phyloP scores from a whole-genome alignment of 2,888 invertebrate species.

The Ischnura elegans region DNA sequence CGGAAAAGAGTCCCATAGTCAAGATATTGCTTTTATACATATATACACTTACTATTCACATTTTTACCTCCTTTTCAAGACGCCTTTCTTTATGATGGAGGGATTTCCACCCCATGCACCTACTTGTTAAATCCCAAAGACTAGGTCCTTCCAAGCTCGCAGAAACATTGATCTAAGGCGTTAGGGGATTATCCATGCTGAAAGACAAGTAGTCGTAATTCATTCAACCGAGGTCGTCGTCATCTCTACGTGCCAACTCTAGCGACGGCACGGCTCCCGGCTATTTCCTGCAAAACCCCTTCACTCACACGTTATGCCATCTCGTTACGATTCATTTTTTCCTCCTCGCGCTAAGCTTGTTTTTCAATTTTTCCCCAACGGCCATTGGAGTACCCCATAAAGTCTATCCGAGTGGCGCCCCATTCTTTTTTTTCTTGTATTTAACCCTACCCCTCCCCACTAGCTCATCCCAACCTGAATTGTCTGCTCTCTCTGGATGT shows the following conservation, averaged over 20 bases:
- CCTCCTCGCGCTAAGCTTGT: background rate
- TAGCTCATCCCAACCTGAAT: background rate
- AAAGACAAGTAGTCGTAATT: too few species aligned
- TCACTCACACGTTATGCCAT: background rate
- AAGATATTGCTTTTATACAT: too few species aligned
- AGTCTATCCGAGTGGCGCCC: background rate
- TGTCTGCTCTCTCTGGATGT: background rate
- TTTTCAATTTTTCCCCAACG: background rate
- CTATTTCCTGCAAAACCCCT: background rate
- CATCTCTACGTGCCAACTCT: background rate
- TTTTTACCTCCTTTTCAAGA: too few species aligned
- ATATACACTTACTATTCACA: too few species aligned
- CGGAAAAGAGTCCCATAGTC: too few species aligned
- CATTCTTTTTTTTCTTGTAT: background rate
- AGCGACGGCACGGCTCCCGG: background rate
- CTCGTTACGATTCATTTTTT: background rate
- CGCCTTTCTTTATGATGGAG: too few species aligned
- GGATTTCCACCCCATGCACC: too few species aligned
- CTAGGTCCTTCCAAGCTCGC: too few species aligned
- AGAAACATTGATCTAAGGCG: too few species aligned
- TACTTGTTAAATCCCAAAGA: too few species aligned
- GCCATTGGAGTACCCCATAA: background rate
- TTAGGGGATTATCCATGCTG: too few species aligned
- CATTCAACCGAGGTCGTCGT: background rate
- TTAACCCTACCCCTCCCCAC: background rate